A percentile compares a stretch with the other conserved stretches of the same genome.
Conservation (phyloP, 2,888 invertebrate species). For the Temnothorax unifasciatus region DNA sequence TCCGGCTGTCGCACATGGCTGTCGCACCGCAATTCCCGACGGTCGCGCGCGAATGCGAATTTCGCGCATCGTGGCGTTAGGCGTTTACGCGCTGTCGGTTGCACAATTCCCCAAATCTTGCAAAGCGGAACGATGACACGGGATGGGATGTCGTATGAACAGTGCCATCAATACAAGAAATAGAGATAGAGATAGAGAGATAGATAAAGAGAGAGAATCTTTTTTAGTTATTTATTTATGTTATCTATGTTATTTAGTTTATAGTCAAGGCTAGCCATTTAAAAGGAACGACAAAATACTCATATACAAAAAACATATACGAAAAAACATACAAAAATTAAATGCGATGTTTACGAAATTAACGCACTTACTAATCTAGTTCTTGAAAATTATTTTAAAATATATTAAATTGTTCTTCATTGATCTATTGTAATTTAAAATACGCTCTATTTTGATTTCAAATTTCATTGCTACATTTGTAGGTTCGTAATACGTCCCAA, state of each 20-base stretch:
- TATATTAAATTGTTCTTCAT: neutral
- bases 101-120: constrained; percentile 27
- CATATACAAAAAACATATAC: neutral
- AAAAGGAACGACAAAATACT: neutral
- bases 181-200: neutral
- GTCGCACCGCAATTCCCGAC: constrained; percentile 32
- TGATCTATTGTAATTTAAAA: neutral
- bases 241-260: neutral
- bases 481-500: neutral
- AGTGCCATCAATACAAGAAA: neutral
- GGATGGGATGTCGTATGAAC: neutral
- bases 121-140: constrained; percentile 14
- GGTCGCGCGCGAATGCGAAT: constrained; percentile 29
- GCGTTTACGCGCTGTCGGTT: constrained; percentile 35
- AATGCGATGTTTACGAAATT: neutral
- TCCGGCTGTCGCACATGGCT: constrained; percentile 38
- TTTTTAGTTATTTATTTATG: too few species aligned
- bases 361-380: neutral
- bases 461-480: constrained; percentile 6
- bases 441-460: neutral
- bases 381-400: neutral
- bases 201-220: too few species aligned
- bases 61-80: constrained; percentile 35
- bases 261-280: neutral
- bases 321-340: neutral